phyloP scores from a whole-genome alignment of 2,888 invertebrate species.

The Gari tellinella region DNA sequence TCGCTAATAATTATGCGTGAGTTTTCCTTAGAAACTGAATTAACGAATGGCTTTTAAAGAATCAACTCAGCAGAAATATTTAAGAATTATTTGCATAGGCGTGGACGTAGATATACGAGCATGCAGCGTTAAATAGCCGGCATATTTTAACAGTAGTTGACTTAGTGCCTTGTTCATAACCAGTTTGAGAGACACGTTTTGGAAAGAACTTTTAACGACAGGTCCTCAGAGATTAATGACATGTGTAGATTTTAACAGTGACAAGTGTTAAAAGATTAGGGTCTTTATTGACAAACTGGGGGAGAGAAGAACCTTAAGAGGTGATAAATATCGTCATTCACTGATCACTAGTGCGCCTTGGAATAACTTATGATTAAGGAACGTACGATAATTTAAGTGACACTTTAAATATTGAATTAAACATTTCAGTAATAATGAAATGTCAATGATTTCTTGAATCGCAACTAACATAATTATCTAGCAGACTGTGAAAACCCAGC shows the following conservation, averaged over 20 bases:
- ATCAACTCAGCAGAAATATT: neutral
- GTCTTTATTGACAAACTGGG: conserved; percentile 48
- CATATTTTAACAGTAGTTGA: neutral
- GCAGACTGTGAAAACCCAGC: no score
- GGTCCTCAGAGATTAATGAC: conserved; percentile 50
- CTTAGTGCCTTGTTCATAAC: conserved; percentile 18
- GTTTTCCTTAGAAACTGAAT: conserved; percentile 5
- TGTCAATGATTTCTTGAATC: no score
- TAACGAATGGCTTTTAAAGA: neutral
- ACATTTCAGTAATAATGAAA: no score
- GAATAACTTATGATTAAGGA: no score
- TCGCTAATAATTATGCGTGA: conserved; percentile 4
- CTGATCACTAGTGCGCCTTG: no score
- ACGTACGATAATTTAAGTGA: no score
- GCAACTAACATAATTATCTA: no score
- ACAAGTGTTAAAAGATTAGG: conserved; percentile 60
- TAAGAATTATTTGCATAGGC: neutral
- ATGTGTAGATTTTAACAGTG: conserved; percentile 53
- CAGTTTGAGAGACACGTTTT: conserved; percentile 15
- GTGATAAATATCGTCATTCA: neutral
- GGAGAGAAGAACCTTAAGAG: conserved; percentile 32
- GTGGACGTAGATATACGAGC: no score
- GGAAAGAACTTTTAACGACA: conserved; percentile 18
- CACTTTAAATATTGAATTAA: no score
- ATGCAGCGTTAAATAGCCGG: no score